phyloP scores from a whole-genome alignment of 2,113 vertebrate genomes.

The Climacteris rufus region DNA sequence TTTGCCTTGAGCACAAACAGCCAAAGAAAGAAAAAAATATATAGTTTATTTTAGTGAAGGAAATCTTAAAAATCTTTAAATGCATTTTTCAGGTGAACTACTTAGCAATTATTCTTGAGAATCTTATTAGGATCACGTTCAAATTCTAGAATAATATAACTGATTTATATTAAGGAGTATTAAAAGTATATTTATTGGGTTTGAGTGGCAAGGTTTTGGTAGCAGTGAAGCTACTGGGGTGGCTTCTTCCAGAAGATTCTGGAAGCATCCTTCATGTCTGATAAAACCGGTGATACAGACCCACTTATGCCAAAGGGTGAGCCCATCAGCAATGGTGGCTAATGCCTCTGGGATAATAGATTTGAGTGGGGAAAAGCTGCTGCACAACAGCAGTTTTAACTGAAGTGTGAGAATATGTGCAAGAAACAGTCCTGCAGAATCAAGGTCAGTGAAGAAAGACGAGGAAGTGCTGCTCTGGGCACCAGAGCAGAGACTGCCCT shows the following conservation, averaged over 20 bases:
- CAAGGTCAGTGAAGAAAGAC: neutral
- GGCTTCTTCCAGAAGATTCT: neutral
- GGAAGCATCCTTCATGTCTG: fast-evolving
- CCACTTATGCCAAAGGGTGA: too few relatives aligned
- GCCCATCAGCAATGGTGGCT: neutral
- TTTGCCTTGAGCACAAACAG: neutral
- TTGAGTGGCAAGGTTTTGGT: neutral
- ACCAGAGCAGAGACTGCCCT: neutral
- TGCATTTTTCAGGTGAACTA: neutral
- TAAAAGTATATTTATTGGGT: neutral
- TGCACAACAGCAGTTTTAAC: neutral
- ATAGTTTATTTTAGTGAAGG: neutral
- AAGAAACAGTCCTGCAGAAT: neutral
- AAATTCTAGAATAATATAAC: neutral
- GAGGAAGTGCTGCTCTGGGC: neutral
- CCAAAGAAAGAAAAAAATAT: neutral
- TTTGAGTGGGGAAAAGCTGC: neutral
- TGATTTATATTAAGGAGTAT: neutral
- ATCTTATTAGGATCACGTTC: neutral
- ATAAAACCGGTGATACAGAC: too few relatives aligned
- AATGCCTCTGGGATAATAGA: neutral
- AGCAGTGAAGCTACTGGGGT: fast-evolving
- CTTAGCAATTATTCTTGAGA: neutral
- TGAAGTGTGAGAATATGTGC: neutral
- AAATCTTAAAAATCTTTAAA: neutral